These are phyloP conservation scores for Oostethus manadensis DNA, from an alignment of 2,113 vertebrate genomes.

Conservation along the genomic window DNA sequence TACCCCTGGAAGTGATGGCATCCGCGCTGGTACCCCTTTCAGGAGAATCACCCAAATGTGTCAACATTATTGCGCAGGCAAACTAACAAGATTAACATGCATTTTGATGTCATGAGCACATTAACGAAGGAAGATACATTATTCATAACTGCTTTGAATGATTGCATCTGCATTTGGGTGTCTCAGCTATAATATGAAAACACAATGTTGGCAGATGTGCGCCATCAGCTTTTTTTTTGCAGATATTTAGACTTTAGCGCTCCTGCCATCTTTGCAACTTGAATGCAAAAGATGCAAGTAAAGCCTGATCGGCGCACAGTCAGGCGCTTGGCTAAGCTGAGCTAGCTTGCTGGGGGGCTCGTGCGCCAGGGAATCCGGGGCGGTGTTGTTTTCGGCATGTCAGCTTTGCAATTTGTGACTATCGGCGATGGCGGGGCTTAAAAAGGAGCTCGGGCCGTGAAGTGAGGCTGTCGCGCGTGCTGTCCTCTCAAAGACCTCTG, in stretches of 20 bases:
- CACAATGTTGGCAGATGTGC: constrained; percentile 17
- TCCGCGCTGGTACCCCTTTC: no score
- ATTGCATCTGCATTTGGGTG: constrained; percentile 27
- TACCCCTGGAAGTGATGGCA: no score
- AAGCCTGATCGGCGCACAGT: constrained; percentile 21
- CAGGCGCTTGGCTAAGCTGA: constrained; percentile 7
- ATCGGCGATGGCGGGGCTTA: constrained; percentile 36
- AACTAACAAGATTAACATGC: no score
- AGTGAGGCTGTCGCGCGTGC: constrained; percentile 26
- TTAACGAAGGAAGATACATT: no score
- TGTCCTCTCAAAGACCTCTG: constrained; percentile 34
- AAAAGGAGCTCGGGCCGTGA: constrained; percentile 30
- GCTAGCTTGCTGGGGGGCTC: constrained; percentile 14
- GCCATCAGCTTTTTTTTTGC: constrained; percentile 12
- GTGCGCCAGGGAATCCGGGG: constrained; percentile 28
- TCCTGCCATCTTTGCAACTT: constrained; percentile 17
- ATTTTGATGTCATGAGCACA: no score
- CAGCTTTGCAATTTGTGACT: constrained; percentile 50
- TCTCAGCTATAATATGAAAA: neutral
- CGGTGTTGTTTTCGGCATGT: constrained; percentile 55
- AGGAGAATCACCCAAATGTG: no score
- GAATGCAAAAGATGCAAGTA: constrained; percentile 7
- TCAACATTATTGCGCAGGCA: no score
- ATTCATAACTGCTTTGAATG: constrained; percentile 4
- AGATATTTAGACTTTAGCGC: constrained; percentile 1